Evolutionary conservation across 2,888 invertebrate genomes (phyloP), one percentile per base, ranked within the genome.

Genomic region (Elmis aenea): DNA sequence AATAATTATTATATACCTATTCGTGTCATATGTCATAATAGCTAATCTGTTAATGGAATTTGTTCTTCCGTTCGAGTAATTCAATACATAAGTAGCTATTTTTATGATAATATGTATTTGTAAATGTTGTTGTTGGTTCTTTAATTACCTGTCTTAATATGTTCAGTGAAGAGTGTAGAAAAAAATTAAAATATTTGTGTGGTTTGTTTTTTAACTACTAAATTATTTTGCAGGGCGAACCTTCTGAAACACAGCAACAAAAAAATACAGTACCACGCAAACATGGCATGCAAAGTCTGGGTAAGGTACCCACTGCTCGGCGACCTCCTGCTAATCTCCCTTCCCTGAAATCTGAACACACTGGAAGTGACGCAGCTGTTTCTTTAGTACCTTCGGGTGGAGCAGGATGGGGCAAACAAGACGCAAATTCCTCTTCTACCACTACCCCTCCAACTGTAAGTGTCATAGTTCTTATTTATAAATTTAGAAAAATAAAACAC

Each of bases 221-320:
- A n/a, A n/a, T n/a, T n/a, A n/a, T n/a, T n/a, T 18, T 18, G 5
- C 18, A 88, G 88, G 87, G 87, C 67, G 87, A 88, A 74, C 83
- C 83, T 70, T 83, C 81, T 62, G 90, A 91, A 73, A 85, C 87
- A 66, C 85, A 85, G 64, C 85, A 85, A 70, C 85, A 85, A 63
- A 90, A 89, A 74, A 87, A 81, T 73, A 83, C 85, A 75, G 81
- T 86, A 74, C 85, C 85, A 69, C 90, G 90, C 74, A 95, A 95
- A 83, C 94, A 96, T 94, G 96, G 96, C 81, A 91, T 97, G 87
- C 97, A 97, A 87, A 88, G 87, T 77, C 85, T 99, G 85, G 97
- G 97, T 75, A 97, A 96, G 83, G 91, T 96, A 75, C 91, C 90
- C 71, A 89, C 88, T 74, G 91, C 92, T 70, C 87, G 97, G 76